Conservation (phyloP, 2,797 vertebrate genomes). For the Okamejei kenojei region DNA sequence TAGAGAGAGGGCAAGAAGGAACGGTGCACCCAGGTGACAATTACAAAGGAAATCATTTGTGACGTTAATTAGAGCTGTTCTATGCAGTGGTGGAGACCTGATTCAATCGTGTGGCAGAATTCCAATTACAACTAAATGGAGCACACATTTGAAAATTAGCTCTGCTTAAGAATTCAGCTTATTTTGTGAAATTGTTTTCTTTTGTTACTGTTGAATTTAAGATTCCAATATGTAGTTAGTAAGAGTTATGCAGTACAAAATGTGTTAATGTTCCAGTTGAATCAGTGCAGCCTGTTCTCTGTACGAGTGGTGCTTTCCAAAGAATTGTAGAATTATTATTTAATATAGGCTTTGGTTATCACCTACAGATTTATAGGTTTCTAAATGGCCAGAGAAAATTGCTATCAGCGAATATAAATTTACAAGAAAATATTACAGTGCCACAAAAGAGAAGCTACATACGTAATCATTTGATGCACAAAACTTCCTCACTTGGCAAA, state of each 20-base stretch:
- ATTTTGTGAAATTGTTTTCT: background rate
- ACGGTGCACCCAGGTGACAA: no score
- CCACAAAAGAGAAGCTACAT: constrained; percentile 44
- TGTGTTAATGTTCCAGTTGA: constrained; percentile 44
- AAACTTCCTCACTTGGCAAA: constrained; percentile 7
- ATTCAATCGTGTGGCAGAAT: background rate
- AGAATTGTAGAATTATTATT: constrained; percentile 49
- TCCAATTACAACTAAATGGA: constrained; percentile 3
- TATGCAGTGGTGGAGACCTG: background rate
- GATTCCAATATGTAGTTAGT: background rate
- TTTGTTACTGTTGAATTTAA: background rate
- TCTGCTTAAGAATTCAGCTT: background rate
- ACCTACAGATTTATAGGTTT: constrained; percentile 65
- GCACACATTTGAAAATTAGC: background rate
- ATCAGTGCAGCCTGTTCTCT: constrained; percentile 44
- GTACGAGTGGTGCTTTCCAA: background rate
- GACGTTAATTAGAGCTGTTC: background rate
- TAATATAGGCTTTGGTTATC: constrained; percentile 49
- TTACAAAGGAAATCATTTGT: background rate
- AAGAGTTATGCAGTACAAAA: background rate
- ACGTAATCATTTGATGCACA: constrained; percentile 33
- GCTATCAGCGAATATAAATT: constrained; percentile 67
- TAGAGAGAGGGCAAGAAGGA: background rate
- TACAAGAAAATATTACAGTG: constrained; percentile 57
- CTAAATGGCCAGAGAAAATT: constrained; percentile 64